Base-by-base conservation (phyloP, 2,113 vertebrate genomes). In the Hiodon tergisus region DNA sequence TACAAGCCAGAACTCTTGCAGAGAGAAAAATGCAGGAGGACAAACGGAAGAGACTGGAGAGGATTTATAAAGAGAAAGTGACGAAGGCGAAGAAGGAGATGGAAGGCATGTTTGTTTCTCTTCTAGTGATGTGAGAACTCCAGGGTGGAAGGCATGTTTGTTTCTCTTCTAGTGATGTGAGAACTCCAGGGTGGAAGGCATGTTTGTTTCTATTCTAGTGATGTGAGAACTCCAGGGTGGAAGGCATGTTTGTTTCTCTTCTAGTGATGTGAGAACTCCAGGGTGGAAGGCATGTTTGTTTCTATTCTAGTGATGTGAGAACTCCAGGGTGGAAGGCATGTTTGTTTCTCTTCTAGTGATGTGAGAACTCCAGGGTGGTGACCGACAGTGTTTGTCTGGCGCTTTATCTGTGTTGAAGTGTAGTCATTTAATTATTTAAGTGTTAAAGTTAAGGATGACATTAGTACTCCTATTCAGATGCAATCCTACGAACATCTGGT, bases 21-120 rank as follows among this genome's bases (percentile, higher is more conserved):
- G 94, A 98, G 78, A 91, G 95, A 69, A 93, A 82, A 69, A 90
- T 93, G 62, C 92, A 92, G 65, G 94, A 95, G 60, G 94, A 96
- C 65, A 94, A 90, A 72, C 92, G 86, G 74, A 92, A 88, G 74
- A 91, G 88, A 50, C 17, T 96, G 82, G 91, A 95, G 16, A 90
- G 78, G n/a, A 87, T 98, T 81, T 93, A 95, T 79, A 93, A 86
- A 75, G 92, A 91, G n/a, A 92, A 90, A 82, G 92, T 92, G 59
- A 88, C 91, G 72, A 89, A 82, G 78, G 94, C 92, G 0, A 86
- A 84, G 61, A 85, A 79, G 76, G 95, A 98, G 79, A 94, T 99
- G 95, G 90, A 92, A 83, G 97, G 97, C 92, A 61, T 74, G 65
- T 73, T 0, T 2, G 52, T 78, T 69, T 65, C 13, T 71, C 11